phyloP scores from a whole-genome alignment of 2,797 vertebrate species.

The Acestrorhynchus altus region DNA sequence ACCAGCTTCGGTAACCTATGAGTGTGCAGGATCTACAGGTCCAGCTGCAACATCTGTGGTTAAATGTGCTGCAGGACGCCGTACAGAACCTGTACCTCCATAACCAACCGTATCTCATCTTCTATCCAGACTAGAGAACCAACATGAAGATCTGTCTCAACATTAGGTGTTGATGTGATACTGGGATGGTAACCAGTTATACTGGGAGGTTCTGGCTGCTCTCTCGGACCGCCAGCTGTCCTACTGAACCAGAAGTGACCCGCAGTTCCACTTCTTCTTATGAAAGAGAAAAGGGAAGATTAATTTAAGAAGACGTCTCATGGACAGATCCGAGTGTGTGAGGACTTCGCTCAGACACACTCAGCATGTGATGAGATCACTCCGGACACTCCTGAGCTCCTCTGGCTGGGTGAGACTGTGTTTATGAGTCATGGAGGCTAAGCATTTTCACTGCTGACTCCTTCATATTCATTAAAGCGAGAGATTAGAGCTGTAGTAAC shows the following conservation, averaged over 20 bases:
- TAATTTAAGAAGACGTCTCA: not conserved
- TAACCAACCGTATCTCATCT: too few relatives aligned
- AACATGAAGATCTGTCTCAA: too few relatives aligned
- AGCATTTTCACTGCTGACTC: not conserved
- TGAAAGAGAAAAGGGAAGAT: not conserved
- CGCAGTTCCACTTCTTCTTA: not conserved
- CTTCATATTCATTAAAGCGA: not conserved
- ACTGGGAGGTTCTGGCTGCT: too few relatives aligned
- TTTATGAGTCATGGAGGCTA: not conserved
- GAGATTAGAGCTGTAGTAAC: not conserved
- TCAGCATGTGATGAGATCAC: not conserved
- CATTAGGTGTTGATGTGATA: too few relatives aligned
- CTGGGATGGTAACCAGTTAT: too few relatives aligned
- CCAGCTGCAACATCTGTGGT: too few relatives aligned
- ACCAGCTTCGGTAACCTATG: too few relatives aligned
- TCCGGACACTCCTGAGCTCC: not conserved
- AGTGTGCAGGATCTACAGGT: too few relatives aligned
- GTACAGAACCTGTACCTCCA: too few relatives aligned
- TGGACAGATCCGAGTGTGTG: not conserved
- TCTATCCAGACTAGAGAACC: too few relatives aligned
- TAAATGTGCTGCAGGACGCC: too few relatives aligned
- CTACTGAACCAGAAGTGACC: conserved; percentile 1
- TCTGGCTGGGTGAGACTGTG: not conserved
- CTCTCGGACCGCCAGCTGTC: not conserved
- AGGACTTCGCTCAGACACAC: not conserved